phyloP scores from a whole-genome alignment of 2,888 invertebrate species.

The Leucophenga maculata region DNA sequence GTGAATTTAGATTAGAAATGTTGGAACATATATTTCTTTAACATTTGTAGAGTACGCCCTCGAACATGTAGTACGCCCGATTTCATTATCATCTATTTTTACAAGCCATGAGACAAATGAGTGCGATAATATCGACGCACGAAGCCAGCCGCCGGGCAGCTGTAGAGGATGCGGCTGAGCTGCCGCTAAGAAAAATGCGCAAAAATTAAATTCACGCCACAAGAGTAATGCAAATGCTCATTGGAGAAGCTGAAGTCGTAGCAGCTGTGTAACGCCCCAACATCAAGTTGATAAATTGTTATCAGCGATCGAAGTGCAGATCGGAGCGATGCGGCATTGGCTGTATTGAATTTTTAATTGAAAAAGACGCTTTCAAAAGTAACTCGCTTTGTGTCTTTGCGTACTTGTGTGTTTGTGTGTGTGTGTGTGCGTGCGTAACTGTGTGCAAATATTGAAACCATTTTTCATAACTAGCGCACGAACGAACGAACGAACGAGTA shows the following conservation, averaged over 20 bases:
- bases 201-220: conserved; percentile 60
- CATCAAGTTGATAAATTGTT: conserved; percentile 71
- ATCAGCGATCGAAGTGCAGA: conserved; percentile 66
- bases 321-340: conserved; percentile 35
- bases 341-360: conserved; percentile 54
- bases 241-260: conserved; percentile 37
- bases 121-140: conserved; percentile 34
- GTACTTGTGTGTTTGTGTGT: too few species aligned
- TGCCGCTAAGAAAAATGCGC: conserved; percentile 57
- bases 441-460: conserved; percentile 15
- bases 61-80: not conserved
- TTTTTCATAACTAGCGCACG: conserved; percentile 17
- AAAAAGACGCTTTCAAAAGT: conserved; percentile 40
- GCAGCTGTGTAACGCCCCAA: conserved; percentile 66
- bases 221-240: conserved; percentile 32
- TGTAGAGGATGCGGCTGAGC: conserved; percentile 29
- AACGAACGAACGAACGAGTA: conserved; percentile 3
- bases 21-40: not conserved
- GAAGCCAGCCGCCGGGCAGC: not conserved
- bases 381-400: too few species aligned
- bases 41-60: not conserved
- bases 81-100: conserved; percentile 32
- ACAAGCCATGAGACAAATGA: conserved; percentile 63
- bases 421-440: not conserved
- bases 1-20: not conserved